These are phyloP conservation scores for Cephalotes varians DNA, from an alignment of 2,888 invertebrate genomes.

Conservation along the genomic window DNA sequence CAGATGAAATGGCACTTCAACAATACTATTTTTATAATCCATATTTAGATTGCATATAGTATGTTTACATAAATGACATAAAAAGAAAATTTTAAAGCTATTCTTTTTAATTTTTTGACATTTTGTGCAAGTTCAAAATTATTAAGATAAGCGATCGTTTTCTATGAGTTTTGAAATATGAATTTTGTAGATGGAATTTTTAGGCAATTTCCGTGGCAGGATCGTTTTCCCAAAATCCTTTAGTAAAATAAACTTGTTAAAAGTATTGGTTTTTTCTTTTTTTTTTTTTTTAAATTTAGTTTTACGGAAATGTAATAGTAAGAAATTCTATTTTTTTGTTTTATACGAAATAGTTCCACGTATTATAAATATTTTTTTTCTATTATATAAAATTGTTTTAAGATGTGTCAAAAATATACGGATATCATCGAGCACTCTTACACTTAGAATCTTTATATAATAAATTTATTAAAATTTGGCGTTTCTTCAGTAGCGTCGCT, in stretches of 20 bases:
- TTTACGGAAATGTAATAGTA: slow-evolving; percentile 18
- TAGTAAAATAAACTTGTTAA: not conserved
- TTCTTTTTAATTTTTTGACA: not conserved
- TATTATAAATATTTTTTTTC: not conserved
- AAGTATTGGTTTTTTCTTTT: too few species aligned
- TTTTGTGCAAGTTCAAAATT: not conserved
- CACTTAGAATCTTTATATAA: not conserved
- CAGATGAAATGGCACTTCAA: not conserved
- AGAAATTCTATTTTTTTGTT: slow-evolving; percentile 13
- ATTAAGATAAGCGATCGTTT: slow-evolving; percentile 6
- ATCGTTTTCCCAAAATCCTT: not conserved
- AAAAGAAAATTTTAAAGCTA: not conserved
- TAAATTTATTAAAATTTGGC: slow-evolving; percentile 15
- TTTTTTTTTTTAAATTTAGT: not conserved
- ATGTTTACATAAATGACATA: not conserved
- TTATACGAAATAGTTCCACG: not conserved
- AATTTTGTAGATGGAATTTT: not conserved
- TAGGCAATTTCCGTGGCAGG: not conserved
- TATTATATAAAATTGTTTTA: not conserved
- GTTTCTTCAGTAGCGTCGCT: not conserved
- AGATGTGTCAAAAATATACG: not conserved
- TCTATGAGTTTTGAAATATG: not conserved
- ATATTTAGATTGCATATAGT: not conserved
- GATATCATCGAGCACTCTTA: not conserved
- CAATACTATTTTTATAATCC: not conserved